A percentile compares a stretch with the other conserved stretches of the same genome.
These are phyloP conservation scores for Meghimatium bilineatum DNA, from an alignment of 2,888 invertebrate genomes.

Conservation along the genomic window DNA sequence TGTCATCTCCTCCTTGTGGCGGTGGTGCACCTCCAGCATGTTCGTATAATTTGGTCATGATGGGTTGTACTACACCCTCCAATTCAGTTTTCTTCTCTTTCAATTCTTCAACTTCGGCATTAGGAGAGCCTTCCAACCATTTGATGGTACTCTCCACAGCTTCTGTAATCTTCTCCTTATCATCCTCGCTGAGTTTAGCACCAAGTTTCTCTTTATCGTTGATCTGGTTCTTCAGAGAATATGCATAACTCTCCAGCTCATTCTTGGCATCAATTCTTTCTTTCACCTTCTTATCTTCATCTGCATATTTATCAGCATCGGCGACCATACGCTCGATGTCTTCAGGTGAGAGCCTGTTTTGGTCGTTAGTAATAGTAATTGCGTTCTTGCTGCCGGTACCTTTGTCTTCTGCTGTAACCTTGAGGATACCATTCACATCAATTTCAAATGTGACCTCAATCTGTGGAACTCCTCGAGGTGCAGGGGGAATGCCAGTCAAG, in stretches of 20 bases:
- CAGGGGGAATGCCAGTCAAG: slow-evolving; percentile 94
- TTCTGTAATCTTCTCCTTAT: slow-evolving; percentile 94
- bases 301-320: slow-evolving; percentile 98
- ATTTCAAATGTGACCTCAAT: slow-evolving; percentile 79
- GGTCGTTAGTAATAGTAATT: slow-evolving; percentile 99
- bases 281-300: slow-evolving; percentile 93
- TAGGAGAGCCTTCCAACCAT: slow-evolving; percentile 97
- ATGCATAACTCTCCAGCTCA: slow-evolving; percentile 94
- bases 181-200: slow-evolving; percentile 90
- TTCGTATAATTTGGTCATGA: slow-evolving; percentile 95
- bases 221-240: slow-evolving; percentile 97
- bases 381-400: slow-evolving; percentile 99
- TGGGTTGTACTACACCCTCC: slow-evolving; percentile 96
- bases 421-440: slow-evolving; percentile 79
- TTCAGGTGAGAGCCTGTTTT: slow-evolving; percentile 96
- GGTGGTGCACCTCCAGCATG: slow-evolving; percentile 84
- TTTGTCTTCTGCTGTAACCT: slow-evolving; percentile 96
- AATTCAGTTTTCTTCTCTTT: slow-evolving; percentile 95
- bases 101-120: slow-evolving; percentile 93
- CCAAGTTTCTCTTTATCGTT: slow-evolving; percentile 98
- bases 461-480: slow-evolving; percentile 79
- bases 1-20: slow-evolving; percentile 79
- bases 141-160: slow-evolving; percentile 98
- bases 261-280: slow-evolving; percentile 95
- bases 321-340: slow-evolving; percentile 99